Evolutionary conservation across 2,888 invertebrate species (phyloP).

Genomic region (Drosophila aldrichi): DNA sequence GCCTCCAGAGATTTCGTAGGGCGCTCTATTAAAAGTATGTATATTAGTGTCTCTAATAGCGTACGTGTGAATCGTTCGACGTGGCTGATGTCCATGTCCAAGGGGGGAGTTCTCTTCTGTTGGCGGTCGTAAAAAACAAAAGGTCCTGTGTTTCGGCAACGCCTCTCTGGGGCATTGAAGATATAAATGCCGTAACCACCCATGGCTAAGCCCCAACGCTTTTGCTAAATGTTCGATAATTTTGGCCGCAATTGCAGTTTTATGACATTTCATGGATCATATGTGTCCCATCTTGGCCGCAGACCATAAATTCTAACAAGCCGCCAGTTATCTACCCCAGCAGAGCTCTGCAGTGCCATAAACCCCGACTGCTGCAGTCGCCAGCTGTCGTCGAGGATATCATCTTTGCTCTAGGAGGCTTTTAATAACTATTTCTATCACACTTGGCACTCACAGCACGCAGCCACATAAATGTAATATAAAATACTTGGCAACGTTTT

Average conservation of each 20-base stretch:
- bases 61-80: slow-evolving; percentile 70
- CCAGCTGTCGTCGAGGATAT: slow-evolving; percentile 66
- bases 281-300: slow-evolving; percentile 26
- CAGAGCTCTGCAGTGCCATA: slow-evolving; percentile 43
- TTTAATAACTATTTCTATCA: slow-evolving; percentile 79
- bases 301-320: slow-evolving; percentile 70
- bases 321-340: slow-evolving; percentile 41
- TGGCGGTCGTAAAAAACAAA: slow-evolving; percentile 58
- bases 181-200: slow-evolving; percentile 66
- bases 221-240: slow-evolving; percentile 80
- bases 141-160: slow-evolving; percentile 36
- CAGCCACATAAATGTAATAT: slow-evolving; percentile 64
- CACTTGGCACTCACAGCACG: slow-evolving; percentile 74
- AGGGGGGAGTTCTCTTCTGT: slow-evolving; percentile 54
- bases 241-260: slow-evolving; percentile 77
- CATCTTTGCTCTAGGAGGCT: slow-evolving; percentile 48
- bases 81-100: slow-evolving; percentile 26
- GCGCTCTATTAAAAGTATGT: slow-evolving; percentile 59
- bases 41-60: slow-evolving; percentile 74
- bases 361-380: slow-evolving; percentile 46
- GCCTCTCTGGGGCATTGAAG: slow-evolving; percentile 18
- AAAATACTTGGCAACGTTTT: slow-evolving; percentile 68
- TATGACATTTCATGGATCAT: slow-evolving; percentile 77
- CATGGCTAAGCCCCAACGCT: slow-evolving; percentile 66
- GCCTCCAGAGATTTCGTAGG: slow-evolving; percentile 2